Evolutionary conservation across 2,888 invertebrate genomes (phyloP).

Genomic region (Adelognathus sp.): DNA sequence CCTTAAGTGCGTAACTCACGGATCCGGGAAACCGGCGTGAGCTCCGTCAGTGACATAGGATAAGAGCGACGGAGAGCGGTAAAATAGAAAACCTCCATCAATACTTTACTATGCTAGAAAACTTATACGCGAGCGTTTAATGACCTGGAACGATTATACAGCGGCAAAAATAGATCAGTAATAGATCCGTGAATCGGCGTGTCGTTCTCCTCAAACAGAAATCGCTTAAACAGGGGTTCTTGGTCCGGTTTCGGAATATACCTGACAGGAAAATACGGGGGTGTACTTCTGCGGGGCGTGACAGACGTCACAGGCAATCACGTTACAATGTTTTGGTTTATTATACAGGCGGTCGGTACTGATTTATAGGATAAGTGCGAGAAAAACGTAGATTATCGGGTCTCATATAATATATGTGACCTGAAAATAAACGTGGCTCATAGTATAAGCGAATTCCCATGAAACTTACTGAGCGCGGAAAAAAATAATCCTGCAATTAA

Average conservation of each 20-base stretch:
- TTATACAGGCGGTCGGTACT: neutral
- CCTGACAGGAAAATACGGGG: neutral
- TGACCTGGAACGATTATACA: slow-evolving; percentile 38
- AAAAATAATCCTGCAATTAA: no score
- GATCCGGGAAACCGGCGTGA: slow-evolving; percentile 30
- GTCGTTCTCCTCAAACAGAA: slow-evolving; percentile 35
- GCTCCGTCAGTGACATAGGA: slow-evolving; percentile 6
- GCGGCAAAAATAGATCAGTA: slow-evolving; percentile 1
- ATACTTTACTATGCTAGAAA: neutral
- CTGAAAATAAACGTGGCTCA: no score
- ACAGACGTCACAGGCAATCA: slow-evolving; percentile 18
- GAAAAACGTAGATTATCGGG: neutral
- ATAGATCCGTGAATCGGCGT: slow-evolving; percentile 25
- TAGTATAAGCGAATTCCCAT: no score
- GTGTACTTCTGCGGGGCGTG: slow-evolving; percentile 22
- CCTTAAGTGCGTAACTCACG: slow-evolving; percentile 44
- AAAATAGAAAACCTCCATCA: slow-evolving; percentile 4
- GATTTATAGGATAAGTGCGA: slow-evolving; percentile 17
- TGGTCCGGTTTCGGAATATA: neutral
- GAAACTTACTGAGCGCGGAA: no score
- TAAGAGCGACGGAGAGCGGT: neutral
- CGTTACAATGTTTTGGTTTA: neutral
- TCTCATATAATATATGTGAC: no score
- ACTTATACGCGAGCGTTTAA: slow-evolving; percentile 20
- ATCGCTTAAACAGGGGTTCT: neutral